These are phyloP conservation scores for Psammodynastes pulverulentus DNA, from an alignment of 2,113 vertebrate genomes.

Conservation along the genomic window DNA sequence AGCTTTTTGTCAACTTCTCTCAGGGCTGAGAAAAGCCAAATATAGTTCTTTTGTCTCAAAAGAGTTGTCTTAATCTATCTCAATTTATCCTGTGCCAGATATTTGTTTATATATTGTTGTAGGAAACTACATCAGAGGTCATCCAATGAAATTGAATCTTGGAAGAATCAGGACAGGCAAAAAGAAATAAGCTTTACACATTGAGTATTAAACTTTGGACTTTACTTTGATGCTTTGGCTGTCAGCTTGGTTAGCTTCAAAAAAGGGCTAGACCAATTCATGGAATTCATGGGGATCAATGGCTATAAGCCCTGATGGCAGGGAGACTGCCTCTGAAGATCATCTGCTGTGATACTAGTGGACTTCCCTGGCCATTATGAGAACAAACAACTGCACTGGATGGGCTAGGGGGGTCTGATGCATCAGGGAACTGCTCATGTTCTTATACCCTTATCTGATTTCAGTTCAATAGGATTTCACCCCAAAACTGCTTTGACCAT, in stretches of 20 bases:
- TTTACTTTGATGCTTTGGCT: background rate
- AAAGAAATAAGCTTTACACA: background rate
- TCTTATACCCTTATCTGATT: too few relatives aligned
- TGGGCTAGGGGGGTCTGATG: too few relatives aligned
- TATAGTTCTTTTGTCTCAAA: background rate
- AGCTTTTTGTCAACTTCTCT: background rate
- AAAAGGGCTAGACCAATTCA: background rate
- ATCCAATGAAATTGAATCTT: background rate
- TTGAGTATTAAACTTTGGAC: too few relatives aligned
- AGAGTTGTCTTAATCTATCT: background rate
- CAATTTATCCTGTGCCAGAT: background rate
- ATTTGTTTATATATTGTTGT: background rate
- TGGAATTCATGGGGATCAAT: too few relatives aligned
- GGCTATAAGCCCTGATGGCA: too few relatives aligned
- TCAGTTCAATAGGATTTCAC: too few relatives aligned
- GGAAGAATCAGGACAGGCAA: background rate
- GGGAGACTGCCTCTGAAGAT: too few relatives aligned
- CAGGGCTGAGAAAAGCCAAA: background rate
- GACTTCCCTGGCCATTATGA: too few relatives aligned
- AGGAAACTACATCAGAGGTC: background rate
- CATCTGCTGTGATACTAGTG: too few relatives aligned
- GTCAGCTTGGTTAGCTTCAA: background rate
- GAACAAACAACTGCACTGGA: too few relatives aligned
- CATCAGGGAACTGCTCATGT: too few relatives aligned
- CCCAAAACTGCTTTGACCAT: too few relatives aligned